Conservation (phyloP, 2,113 vertebrate genomes). For the Pholis gunnellus region DNA sequence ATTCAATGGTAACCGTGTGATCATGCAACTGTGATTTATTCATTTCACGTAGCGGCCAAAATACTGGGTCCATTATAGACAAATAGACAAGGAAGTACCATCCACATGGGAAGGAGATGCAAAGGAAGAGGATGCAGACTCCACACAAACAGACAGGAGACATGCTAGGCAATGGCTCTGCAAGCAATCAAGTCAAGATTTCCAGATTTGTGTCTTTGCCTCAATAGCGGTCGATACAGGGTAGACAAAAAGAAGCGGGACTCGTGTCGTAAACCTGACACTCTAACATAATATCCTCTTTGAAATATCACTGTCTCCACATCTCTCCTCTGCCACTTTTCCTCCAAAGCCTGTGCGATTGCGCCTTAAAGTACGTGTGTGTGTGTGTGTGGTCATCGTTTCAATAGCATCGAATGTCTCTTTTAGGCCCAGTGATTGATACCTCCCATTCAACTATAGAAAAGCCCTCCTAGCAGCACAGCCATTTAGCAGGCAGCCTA, state of each 20-base stretch:
- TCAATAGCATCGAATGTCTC: constrained; percentile 44
- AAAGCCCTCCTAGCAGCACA: constrained; percentile 39
- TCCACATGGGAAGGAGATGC: not conserved
- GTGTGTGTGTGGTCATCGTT: constrained; percentile 34
- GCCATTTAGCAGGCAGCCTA: constrained; percentile 62
- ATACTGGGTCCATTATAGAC: not conserved
- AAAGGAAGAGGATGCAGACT: not conserved
- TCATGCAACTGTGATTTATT: not conserved
- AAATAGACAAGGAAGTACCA: not conserved
- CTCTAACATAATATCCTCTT: constrained; percentile 18
- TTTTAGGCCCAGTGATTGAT: constrained; percentile 69
- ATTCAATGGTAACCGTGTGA: not conserved
- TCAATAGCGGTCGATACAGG: constrained; percentile 5
- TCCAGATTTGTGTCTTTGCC: constrained; percentile 38
- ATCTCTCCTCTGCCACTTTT: not conserved
- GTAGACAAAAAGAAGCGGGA: not conserved
- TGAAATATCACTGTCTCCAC: constrained; percentile 26
- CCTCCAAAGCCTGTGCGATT: constrained; percentile 6
- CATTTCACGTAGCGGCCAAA: not conserved
- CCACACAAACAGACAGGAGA: not conserved
- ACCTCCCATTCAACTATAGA: constrained; percentile 58
- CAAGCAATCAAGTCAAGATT: constrained; percentile 9
- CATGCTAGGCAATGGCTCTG: not conserved
- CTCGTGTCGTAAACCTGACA: constrained; percentile 43
- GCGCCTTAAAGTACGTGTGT: constrained; percentile 17